Conservation (phyloP, 2,888 invertebrate genomes). For the Gymnosoma rotundatum region DNA sequence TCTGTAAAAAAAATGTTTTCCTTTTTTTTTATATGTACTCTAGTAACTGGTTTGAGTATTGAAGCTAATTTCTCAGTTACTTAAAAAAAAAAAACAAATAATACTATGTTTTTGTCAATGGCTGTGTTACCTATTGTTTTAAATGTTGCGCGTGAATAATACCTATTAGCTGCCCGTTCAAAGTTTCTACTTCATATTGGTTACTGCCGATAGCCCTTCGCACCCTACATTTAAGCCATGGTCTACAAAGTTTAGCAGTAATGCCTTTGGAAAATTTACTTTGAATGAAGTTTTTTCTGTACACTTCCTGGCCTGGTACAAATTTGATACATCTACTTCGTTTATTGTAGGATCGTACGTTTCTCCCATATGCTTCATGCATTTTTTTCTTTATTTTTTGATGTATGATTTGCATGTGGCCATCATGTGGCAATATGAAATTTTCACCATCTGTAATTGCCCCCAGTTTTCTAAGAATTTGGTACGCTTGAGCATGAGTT, state of each 20-base stretch:
- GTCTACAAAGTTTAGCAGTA: not conserved
- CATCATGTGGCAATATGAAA: too few species aligned
- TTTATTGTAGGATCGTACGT: not conserved
- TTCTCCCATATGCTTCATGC: not conserved
- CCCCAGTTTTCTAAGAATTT: not conserved
- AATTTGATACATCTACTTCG: not conserved
- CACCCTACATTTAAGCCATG: slow-evolving; percentile 4
- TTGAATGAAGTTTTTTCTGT: not conserved
- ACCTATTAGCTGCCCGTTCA: not conserved
- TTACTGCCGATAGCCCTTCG: not conserved
- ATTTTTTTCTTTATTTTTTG: not conserved
- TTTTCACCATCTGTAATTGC: too few species aligned
- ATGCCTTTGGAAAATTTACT: slow-evolving; percentile 2
- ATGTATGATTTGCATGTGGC: too few species aligned
- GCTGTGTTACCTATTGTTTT: not conserved
- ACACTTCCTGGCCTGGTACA: too few species aligned
- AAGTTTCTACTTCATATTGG: not conserved
- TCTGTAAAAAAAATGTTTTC: too few species aligned
- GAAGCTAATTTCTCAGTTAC: not conserved
- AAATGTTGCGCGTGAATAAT: not conserved
- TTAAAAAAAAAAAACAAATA: too few species aligned
- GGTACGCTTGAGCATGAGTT: not conserved
- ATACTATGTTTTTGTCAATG: not conserved
- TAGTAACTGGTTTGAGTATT: too few species aligned
- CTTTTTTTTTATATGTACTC: too few species aligned